These are phyloP conservation scores for Ophion slaviceki DNA, from an alignment of 2,888 invertebrate species.

Conservation along the genomic window DNA sequence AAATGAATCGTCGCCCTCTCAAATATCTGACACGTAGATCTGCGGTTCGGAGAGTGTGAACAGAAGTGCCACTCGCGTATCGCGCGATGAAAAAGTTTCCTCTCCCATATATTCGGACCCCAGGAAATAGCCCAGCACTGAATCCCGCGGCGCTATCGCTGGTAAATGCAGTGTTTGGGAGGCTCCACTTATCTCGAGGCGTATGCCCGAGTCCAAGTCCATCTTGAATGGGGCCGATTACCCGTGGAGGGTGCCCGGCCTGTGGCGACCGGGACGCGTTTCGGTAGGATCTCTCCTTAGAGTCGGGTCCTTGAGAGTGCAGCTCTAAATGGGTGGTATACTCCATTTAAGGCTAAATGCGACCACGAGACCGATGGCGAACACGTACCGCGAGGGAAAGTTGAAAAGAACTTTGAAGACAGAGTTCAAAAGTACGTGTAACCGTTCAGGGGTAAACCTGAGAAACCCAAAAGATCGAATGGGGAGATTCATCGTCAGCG, in stretches of 20 bases:
- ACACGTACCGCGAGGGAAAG: too few species aligned
- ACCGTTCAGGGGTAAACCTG: slow-evolving; percentile 86
- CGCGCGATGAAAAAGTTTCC: too few species aligned
- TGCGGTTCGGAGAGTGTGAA: too few species aligned
- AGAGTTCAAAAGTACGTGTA: slow-evolving; percentile 82
- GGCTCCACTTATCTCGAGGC: slow-evolving; percentile 79
- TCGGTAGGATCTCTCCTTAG: slow-evolving; percentile 81
- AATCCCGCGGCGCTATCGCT: slow-evolving; percentile 83
- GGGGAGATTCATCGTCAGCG: slow-evolving; percentile 78
- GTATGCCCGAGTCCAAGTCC: slow-evolving; percentile 83
- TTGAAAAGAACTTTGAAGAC: slow-evolving; percentile 89
- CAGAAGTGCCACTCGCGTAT: too few species aligned
- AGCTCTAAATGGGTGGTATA: slow-evolving; percentile 81
- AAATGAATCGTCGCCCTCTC: too few species aligned
- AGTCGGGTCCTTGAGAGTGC: slow-evolving; percentile 85
- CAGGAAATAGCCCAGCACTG: slow-evolving; percentile 87
- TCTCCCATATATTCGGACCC: too few species aligned
- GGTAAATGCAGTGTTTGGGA: slow-evolving; percentile 86
- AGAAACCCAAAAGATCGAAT: slow-evolving; percentile 85
- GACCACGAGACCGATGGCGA: slow-evolving; percentile 87
- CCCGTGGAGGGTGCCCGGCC: slow-evolving; percentile 85
- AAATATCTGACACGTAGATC: too few species aligned
- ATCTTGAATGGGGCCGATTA: slow-evolving; percentile 85
- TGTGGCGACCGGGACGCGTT: slow-evolving; percentile 82
- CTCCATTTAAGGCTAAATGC: slow-evolving; percentile 85